Conservation (phyloP, 2,113 vertebrate species). For the Coryphaenoides rupestris region DNA sequence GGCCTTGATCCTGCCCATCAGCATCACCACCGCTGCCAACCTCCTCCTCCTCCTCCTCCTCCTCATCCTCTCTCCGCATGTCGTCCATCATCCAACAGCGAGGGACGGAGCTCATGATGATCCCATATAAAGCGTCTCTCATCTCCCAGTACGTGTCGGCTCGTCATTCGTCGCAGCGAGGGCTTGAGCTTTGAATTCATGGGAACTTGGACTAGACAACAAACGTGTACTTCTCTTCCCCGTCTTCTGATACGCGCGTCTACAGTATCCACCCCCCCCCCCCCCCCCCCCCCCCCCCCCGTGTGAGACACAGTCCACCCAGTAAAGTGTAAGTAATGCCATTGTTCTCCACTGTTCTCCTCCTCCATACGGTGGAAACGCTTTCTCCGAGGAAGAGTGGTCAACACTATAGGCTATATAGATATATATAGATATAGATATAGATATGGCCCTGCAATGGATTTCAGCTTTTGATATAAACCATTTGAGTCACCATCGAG, state of each 20-base stretch:
- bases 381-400: conserved; percentile 8
- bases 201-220: too few relatives aligned
- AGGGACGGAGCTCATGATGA: too few relatives aligned
- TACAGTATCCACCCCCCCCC: conserved; percentile 26
- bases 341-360: conserved; percentile 45
- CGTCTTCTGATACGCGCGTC: background rate
- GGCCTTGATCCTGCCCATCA: conserved; percentile 42
- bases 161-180: background rate
- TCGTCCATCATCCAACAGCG: too few relatives aligned
- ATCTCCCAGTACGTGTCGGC: background rate
- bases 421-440: too few relatives aligned
- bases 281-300: conserved; percentile 16
- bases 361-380: conserved; percentile 16
- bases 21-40: conserved; percentile 36
- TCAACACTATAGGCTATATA: background rate
- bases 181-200: background rate
- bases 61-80: too few relatives aligned
- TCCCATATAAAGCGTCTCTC: background rate
- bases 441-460: too few relatives aligned
- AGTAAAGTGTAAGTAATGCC: conserved; percentile 46
- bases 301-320: conserved; percentile 16
- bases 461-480: background rate
- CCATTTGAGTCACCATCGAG: too few relatives aligned
- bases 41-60: background rate
- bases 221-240: background rate